phyloP scores from a whole-genome alignment of 2,797 vertebrate species.

The Sebastes matsubarae region DNA sequence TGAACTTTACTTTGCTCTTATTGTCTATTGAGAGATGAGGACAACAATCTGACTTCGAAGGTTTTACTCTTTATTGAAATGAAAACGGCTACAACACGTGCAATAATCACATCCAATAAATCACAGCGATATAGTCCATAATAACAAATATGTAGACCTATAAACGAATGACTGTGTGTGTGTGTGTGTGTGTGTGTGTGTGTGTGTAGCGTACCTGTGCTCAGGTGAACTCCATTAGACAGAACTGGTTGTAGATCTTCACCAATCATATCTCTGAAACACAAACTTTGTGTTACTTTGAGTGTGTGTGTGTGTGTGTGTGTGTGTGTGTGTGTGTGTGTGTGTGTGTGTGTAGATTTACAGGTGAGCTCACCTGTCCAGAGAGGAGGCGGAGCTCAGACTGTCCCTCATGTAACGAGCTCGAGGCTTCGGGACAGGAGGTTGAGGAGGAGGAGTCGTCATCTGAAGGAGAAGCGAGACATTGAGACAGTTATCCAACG shows the following conservation, averaged over 20 bases:
- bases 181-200: no score
- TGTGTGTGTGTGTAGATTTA: background rate
- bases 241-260: background rate
- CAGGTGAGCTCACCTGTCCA: constrained; percentile 30
- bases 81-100: no score
- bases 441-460: constrained; percentile 38
- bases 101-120: no score
- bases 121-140: no score
- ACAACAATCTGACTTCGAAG: no score
- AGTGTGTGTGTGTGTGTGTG: background rate
- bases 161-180: no score
- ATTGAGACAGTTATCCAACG: background rate
- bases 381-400: background rate
- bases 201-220: constrained; percentile 34
- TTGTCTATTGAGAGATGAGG: no score
- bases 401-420: constrained; percentile 31
- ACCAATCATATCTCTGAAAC: constrained; percentile 21
- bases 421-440: constrained; percentile 68
- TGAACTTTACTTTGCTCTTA: no score
- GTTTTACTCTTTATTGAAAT: no score
- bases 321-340: background rate
- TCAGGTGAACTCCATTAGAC: background rate
- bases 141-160: no score
- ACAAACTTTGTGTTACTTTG: background rate
- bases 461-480: constrained; percentile 46